Conservation (phyloP, 2,888 invertebrate species). For the Zygaena filipendulae region DNA sequence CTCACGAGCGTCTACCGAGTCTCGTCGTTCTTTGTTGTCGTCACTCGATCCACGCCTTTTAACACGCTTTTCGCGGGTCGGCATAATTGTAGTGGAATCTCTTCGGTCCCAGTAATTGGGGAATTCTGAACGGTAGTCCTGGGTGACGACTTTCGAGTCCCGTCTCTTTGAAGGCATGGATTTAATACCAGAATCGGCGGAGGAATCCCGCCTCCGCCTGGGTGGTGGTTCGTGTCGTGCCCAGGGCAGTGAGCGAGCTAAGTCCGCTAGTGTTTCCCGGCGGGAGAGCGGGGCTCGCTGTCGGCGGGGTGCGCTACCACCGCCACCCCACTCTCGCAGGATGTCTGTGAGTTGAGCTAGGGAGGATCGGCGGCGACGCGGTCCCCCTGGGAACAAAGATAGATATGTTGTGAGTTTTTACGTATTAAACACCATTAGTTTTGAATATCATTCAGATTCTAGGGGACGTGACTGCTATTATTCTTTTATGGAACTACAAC, state of each 20-base stretch:
- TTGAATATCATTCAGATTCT: slow-evolving; percentile 1
- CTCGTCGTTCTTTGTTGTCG: slow-evolving; percentile 65
- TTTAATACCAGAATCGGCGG: slow-evolving; percentile 86
- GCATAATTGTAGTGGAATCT: slow-evolving; percentile 69
- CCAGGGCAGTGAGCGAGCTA: slow-evolving; percentile 88
- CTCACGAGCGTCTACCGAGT: slow-evolving; percentile 76
- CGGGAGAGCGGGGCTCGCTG: slow-evolving; percentile 79
- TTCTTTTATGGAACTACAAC: no score
- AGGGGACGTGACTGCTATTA: no score
- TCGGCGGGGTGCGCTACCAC: slow-evolving; percentile 63
- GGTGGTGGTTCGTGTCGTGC: slow-evolving; percentile 71
- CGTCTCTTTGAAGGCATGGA: slow-evolving; percentile 78
- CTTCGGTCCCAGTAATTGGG: slow-evolving; percentile 76
- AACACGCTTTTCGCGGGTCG: slow-evolving; percentile 51
- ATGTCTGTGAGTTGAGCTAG: slow-evolving; percentile 91
- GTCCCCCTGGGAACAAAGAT: slow-evolving; percentile 50
- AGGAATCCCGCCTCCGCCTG: slow-evolving; percentile 86
- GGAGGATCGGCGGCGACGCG: slow-evolving; percentile 83
- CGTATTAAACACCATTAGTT: slow-evolving; percentile 1
- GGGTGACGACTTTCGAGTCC: slow-evolving; percentile 75
- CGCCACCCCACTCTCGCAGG: slow-evolving; percentile 86
- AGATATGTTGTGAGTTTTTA: no score
- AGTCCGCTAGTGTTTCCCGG: slow-evolving; percentile 87
- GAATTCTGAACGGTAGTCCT: slow-evolving; percentile 77
- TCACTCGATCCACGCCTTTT: slow-evolving; percentile 74